phyloP scores from a whole-genome alignment of 1,140 invertebrate species.

The Archegozetes longisetosus region DNA sequence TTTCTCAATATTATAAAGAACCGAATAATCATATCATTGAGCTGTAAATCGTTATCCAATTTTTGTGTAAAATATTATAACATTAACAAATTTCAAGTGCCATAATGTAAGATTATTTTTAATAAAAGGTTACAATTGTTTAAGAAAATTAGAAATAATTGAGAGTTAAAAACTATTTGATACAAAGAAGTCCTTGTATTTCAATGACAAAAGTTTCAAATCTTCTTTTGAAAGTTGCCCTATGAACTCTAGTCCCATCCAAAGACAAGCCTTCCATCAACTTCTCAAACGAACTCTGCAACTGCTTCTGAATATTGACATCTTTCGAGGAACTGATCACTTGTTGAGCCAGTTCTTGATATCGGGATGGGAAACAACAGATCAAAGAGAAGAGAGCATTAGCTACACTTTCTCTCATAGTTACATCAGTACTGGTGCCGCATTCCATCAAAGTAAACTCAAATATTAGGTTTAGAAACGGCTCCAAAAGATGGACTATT shows the following conservation, averaged over 20 bases:
- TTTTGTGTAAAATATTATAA: not conserved
- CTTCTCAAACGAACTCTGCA: not conserved
- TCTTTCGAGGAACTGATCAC: not conserved
- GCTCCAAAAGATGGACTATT: not conserved
- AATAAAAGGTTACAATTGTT: not conserved
- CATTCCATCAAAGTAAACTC: slow-evolving; percentile 11
- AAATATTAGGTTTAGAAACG: slow-evolving; percentile 8
- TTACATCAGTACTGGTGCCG: slow-evolving; percentile 3
- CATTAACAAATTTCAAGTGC: not conserved
- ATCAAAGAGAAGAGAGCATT: slow-evolving; percentile 6
- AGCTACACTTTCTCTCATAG: slow-evolving; percentile 9
- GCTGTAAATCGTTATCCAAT: not conserved
- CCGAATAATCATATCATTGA: no score
- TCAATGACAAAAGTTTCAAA: not conserved
- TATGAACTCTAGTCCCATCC: not conserved
- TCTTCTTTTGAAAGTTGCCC: not conserved
- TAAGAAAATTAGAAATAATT: not conserved
- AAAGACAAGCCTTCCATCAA: not conserved
- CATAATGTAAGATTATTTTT: not conserved
- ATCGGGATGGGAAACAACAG: slow-evolving; percentile 2
- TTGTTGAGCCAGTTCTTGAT: not conserved
- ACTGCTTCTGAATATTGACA: not conserved
- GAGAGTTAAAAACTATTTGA: not conserved
- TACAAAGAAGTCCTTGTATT: not conserved
- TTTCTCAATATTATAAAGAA: no score